Evolutionary conservation across 2,888 invertebrate species (phyloP).

Genomic region (Watsonalla cultraria): DNA sequence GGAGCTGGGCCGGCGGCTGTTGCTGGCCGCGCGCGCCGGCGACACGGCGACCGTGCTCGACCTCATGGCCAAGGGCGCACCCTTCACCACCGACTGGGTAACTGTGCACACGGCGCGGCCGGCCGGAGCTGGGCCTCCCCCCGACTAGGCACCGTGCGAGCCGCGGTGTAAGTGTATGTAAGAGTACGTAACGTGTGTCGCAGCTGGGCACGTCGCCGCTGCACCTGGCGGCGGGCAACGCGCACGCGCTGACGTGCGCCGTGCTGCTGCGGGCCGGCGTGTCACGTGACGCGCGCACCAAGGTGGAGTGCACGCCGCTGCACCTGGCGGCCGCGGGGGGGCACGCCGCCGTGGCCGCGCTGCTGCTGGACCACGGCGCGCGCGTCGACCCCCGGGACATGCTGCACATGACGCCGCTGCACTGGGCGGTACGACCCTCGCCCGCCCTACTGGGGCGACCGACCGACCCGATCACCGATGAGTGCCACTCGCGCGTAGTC

Average conservation of each 20-base stretch:
- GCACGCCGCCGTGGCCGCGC: constrained; percentile 84
- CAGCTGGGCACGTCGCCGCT: constrained; percentile 94
- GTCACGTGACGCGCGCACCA: constrained; percentile 92
- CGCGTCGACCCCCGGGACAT: constrained; percentile 52
- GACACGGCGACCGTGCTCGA: constrained; percentile 86
- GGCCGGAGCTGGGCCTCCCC: no score
- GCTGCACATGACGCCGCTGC: constrained; percentile 88
- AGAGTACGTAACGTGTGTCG: background rate
- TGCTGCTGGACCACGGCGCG: constrained; percentile 79
- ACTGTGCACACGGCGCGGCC: constrained; percentile 5
- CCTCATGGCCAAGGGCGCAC: constrained; percentile 91
- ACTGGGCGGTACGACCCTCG: constrained; percentile 90
- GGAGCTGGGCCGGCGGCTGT: constrained; percentile 78
- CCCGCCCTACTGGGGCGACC: no score
- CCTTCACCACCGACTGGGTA: constrained; percentile 87
- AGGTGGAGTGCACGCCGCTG: constrained; percentile 91
- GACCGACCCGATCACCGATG: no score
- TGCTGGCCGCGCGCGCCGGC: constrained; percentile 88
- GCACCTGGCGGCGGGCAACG: constrained; percentile 89
- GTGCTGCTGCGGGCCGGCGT: constrained; percentile 91
- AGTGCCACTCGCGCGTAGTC: no score
- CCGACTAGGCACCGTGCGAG: background rate
- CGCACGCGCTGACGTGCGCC: constrained; percentile 88
- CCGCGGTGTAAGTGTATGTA: background rate
- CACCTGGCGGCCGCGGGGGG: constrained; percentile 94